phyloP scores from a whole-genome alignment of 2,797 vertebrate genomes.

The Falco novaeseelandiae region DNA sequence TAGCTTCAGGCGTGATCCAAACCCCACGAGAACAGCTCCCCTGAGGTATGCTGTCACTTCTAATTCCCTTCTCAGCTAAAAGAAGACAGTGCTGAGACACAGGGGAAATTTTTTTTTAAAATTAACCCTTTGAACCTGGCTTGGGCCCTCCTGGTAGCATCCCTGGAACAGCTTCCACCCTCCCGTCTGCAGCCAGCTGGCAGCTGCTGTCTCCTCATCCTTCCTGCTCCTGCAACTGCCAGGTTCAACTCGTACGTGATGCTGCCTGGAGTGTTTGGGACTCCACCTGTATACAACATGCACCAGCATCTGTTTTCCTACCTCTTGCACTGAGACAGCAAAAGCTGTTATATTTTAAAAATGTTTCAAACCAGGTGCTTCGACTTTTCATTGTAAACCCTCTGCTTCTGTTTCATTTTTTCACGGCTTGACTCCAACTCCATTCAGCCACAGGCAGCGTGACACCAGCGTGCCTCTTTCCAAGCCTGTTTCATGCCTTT shows the following conservation, averaged over 20 bases:
- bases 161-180: background rate
- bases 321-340: background rate
- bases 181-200: background rate
- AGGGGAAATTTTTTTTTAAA: background rate
- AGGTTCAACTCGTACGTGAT: rapidly evolving
- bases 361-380: background rate
- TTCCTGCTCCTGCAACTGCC: background rate
- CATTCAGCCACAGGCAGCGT: background rate
- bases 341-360: background rate
- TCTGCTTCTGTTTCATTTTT: background rate
- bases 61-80: background rate
- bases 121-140: background rate
- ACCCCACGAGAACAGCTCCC: background rate
- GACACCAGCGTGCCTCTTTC: background rate
- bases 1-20: background rate
- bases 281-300: conserved; percentile 58
- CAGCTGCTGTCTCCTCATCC: background rate
- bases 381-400: background rate
- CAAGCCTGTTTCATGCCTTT: background rate
- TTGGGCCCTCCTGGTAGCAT: background rate
- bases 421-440: background rate
- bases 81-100: background rate
- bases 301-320: background rate
- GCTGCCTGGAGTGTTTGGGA: conserved; percentile 1
- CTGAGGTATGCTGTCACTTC: background rate